Conservation (phyloP, 1,140 invertebrate genomes). For the Apis florea region DNA sequence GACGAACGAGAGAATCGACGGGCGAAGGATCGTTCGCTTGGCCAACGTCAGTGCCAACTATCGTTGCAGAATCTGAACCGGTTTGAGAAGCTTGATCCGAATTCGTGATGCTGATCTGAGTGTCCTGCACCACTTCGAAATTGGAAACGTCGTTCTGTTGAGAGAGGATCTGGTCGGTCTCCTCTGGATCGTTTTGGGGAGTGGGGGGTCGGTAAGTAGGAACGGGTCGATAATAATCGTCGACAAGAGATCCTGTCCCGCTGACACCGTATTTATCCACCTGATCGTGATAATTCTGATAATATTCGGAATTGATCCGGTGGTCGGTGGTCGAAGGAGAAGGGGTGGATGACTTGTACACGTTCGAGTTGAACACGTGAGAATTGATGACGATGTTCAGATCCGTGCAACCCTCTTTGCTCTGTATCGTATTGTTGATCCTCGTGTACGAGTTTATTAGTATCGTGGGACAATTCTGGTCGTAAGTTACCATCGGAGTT, state of each 20-base stretch:
- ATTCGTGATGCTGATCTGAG: slow-evolving; percentile 68
- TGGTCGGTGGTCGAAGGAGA: background rate
- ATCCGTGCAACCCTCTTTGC: slow-evolving; percentile 77
- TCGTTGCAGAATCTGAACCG: background rate
- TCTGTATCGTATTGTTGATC: slow-evolving; percentile 77
- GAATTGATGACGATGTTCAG: slow-evolving; percentile 80
- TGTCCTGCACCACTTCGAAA: slow-evolving; percentile 69
- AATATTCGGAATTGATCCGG: background rate
- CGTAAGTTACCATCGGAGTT: slow-evolving; percentile 3
- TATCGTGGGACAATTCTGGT: slow-evolving; percentile 74
- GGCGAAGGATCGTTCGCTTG: background rate
- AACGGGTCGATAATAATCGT: background rate
- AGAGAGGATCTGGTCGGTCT: too few species aligned
- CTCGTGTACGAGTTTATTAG: slow-evolving; percentile 76
- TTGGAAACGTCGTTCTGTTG: slow-evolving; percentile 34
- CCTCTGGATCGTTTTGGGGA: slow-evolving; percentile 24
- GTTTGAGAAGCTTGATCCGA: background rate
- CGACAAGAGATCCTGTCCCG: background rate
- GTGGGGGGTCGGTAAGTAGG: slow-evolving; percentile 14
- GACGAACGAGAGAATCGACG: background rate
- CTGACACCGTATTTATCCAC: slow-evolving; percentile 55
- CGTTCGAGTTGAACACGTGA: slow-evolving; percentile 74
- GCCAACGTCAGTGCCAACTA: background rate
- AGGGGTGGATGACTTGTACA: slow-evolving; percentile 56
- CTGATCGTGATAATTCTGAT: slow-evolving; percentile 9